Evolutionary conservation across 2,888 invertebrate species (phyloP), one percentile per base, ranked within the genome.

Genomic region (Acronicta aceris): DNA sequence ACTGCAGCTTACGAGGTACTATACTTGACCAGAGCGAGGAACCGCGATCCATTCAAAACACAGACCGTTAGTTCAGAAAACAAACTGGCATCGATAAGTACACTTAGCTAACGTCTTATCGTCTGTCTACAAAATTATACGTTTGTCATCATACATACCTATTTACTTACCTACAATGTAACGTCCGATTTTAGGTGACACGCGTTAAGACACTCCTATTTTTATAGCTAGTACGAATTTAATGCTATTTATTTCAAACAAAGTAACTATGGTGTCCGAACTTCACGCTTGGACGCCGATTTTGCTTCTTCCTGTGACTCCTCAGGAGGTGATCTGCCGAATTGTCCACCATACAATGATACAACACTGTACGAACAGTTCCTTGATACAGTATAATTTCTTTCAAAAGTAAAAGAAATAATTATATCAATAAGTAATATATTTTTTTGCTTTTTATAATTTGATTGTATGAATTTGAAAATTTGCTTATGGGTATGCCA

Each of bases 251-350:
- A 30, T 61, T 63, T 59, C 57, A 59, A 61, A 74, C 71, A 76
- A 76, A 77, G 78, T 70, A 78, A 83, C 89, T 89, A 88, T 89
- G 82, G 87, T 86, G 86, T 82, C 88, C 89, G 87, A 89, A 89
- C 87, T 92, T 91, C 89, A 94, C 91, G 94, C 85, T 89, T 89
- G 90, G 86, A 74, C 84, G 92, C 93, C 91, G 93, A 90, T 93
- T 91, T 92, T 93, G 92, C 90, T 89, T 88, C 88, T 91, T 92
- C 93, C 91, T 92, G 91, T 83, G 78, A 72, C 81, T 81, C 78
- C 79, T 82, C 78, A 79, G 76, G 71, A 72, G 78, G 77, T 80
- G 78, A 79, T 81, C 81, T 76, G 74, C 79, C 76, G 65, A 69
- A 76, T 74, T 76, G 76, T 75, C 60, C 65, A 56, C 54, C 56